These are phyloP conservation scores for Drosophila mettleri DNA, from an alignment of 2,888 invertebrate genomes.

Conservation along the genomic window DNA sequence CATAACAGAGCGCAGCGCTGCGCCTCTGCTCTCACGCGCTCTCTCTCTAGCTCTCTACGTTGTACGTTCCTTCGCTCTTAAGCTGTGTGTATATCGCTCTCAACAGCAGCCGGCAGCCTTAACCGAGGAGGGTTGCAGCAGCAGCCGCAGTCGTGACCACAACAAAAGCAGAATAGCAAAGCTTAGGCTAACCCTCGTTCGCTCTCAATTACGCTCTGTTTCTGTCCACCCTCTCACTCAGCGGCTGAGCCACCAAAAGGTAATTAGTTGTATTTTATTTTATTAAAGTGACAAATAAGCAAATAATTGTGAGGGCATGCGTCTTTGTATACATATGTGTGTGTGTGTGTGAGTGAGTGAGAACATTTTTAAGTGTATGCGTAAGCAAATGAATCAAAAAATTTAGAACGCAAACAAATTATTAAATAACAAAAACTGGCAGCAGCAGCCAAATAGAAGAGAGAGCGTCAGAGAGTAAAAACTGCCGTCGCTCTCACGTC, in stretches of 20 bases:
- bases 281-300: slow-evolving; percentile 69
- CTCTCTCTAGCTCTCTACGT: slow-evolving; percentile 1
- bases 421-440: slow-evolving; percentile 51
- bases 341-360: not conserved
- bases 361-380: slow-evolving; percentile 24
- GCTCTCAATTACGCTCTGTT: slow-evolving; percentile 3
- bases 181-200: slow-evolving; percentile 39
- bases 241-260: slow-evolving; percentile 46
- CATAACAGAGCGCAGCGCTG: slow-evolving; percentile 57
- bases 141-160: slow-evolving; percentile 24
- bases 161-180: slow-evolving; percentile 35
- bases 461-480: slow-evolving; percentile 3
- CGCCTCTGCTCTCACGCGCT: slow-evolving; percentile 13
- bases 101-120: slow-evolving; percentile 34
- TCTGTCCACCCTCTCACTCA: slow-evolving; percentile 1
- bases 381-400: slow-evolving; percentile 68
- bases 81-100: slow-evolving; percentile 16
- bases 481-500: not conserved
- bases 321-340: slow-evolving; percentile 4
- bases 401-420: slow-evolving; percentile 70
- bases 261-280: slow-evolving; percentile 72
- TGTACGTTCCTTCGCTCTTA: slow-evolving; percentile 23
- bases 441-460: slow-evolving; percentile 2
- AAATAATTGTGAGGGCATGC: slow-evolving; percentile 40
- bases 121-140: slow-evolving; percentile 46